Base-by-base conservation (phyloP, 1,140 invertebrate species). In the Nymphalis io region DNA sequence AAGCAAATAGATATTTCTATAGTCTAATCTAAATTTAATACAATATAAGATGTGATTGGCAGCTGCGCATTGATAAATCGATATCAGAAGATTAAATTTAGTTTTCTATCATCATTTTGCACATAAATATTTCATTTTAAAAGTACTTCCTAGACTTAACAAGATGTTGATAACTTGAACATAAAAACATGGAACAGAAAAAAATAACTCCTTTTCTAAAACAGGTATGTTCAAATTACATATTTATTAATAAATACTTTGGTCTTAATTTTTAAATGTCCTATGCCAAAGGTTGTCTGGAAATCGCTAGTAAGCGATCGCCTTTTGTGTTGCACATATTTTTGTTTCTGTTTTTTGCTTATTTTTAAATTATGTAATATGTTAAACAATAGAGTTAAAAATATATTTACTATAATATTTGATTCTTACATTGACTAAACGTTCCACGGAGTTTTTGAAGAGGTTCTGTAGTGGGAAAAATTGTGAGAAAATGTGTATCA, bases 211-310 rank as follows among this genome's bases (percentile, higher is more conserved):
- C 73, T 4, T 75, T 75, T 58, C 8, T 69, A 11, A 76, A 66
- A 51, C 75, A 76, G 71, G 80, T 81, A 60, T 72, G 75, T 78
- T 39, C 1, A 57, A 10, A 2, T 21, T 48, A 23, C 2, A 18
- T 20, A 51, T 20, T 20, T 51, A 20, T 2, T 18, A 51, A 51
- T 15, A 21, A 18, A 20, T 5, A 44, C 6, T 11, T 44, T 13
- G 42, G 2, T 2, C 10, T 21, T 13, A 44, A 44, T n/a, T n/a
- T n/a, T n/a, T n/a, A n/a, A n/a, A n/a, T n/a, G n/a, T n/a, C n/a
- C n/a, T n/a, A n/a, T n/a, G n/a, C n/a, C n/a, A n/a, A n/a, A n/a
- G n/a, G n/a, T n/a, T n/a, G n/a, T n/a, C n/a, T n/a, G n/a, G n/a
- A n/a, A n/a, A n/a, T n/a, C n/a, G n/a, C n/a, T n/a, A n/a, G n/a